Conservation (phyloP, 1,140 invertebrate genomes). For the Frieseomelitta varia region DNA sequence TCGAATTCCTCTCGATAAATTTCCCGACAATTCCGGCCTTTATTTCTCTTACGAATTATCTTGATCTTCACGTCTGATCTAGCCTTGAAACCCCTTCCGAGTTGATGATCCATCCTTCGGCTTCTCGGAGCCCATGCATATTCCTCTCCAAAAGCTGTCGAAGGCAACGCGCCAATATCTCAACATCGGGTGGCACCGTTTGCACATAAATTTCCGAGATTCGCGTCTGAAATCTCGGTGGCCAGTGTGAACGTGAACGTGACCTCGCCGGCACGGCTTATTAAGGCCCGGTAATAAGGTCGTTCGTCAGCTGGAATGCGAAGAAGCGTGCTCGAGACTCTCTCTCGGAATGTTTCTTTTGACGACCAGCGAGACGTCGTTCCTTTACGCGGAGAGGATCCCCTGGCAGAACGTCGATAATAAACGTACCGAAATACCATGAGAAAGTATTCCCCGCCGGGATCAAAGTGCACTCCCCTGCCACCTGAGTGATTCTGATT, state of each 20-base stretch:
- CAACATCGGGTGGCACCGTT: background rate
- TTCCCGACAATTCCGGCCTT: background rate
- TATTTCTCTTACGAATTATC: background rate
- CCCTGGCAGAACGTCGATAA: constrained; percentile 48
- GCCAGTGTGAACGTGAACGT: constrained; percentile 25
- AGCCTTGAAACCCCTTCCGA: background rate
- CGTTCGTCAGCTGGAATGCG: constrained; percentile 22
- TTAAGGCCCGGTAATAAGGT: constrained; percentile 58
- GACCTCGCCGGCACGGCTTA: constrained; percentile 55
- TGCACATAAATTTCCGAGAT: constrained; percentile 1
- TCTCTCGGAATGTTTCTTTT: background rate
- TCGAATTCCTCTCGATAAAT: too few species aligned
- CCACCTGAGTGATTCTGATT: constrained; percentile 19
- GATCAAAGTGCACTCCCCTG: background rate
- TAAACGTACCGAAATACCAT: constrained; percentile 9
- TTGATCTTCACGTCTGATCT: background rate
- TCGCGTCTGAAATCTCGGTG: background rate
- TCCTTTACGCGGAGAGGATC: background rate
- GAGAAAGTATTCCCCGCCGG: constrained; percentile 30
- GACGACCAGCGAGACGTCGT: background rate
- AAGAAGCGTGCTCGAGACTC: constrained; percentile 29
- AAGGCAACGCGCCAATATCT: background rate
- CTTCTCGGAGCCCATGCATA: background rate
- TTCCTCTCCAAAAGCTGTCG: background rate
- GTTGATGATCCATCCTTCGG: background rate